Evolutionary conservation across 2,113 vertebrate genomes (phyloP), one percentile per base, ranked within the genome.

Genomic region (Stictonetta naevosa): DNA sequence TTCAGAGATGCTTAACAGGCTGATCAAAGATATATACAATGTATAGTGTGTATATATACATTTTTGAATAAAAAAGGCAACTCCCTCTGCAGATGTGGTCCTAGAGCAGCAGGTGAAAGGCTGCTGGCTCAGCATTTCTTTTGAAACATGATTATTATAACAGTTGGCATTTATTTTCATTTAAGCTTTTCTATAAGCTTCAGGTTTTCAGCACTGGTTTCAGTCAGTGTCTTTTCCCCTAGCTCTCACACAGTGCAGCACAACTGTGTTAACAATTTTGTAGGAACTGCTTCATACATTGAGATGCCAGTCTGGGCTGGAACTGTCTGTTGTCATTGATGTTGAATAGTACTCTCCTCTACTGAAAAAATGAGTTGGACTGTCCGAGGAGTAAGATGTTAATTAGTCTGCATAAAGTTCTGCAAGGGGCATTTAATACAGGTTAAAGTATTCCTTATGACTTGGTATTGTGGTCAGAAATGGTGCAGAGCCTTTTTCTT

Each of bases 11-110:
- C 34, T 58, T 59, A 48, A 50, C 44, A 38, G n/a, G n/a, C 14
- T 50, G 44, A 38, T 60, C 75, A 50, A 50, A 59, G 58, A 60
- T 46, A 46, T 20, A 13, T 40, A 19, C 40, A 40, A 29, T 36
- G 7, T 23, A 5, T 6, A 5, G 2, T 33, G 6, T 28, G 14
- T 17, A 5, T 18, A 36, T 14, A 8, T 5, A 19, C 8, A 17
- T 3, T 40, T 40, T 29, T 64, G 40, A 64, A 38, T 63, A 38
- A 63, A 38, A 67, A 88, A 80, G 38, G 48, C 42, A 72, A 0
- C 15, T 66, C 4, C 60, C 34, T 84, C 48, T 85, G 42, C 19
- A 82, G n/a, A 82, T 71, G 53, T 42, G 53, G 8, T 31, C 56
- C 20, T 76, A 42, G 69, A 81, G 58, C 63, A 56, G 52, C 68